Base-by-base conservation (phyloP, 2,888 invertebrate species). In the Maniola hyperantus region DNA sequence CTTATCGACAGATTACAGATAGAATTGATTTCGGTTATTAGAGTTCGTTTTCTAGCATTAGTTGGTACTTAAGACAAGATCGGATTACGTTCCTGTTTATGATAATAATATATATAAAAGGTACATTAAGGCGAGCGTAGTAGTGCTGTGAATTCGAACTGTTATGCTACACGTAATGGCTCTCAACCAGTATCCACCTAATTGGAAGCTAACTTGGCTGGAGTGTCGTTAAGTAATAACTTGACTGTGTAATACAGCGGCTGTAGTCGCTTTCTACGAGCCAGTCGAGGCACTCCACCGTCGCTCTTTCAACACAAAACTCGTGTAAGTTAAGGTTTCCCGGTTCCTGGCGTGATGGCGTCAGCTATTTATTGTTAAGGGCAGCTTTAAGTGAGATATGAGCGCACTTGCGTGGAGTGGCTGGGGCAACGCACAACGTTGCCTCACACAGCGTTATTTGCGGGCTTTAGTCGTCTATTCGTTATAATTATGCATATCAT, bases 391-490 rank as follows among this genome's bases (percentile, higher is more conserved):
- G 42, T 13, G 42, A 39, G 55, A 55, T 18, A 39, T 11, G 39
- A 48, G 65, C 57, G 44, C 65, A 73, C 64, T 60, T 33, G 67
- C 33, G 66, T 59, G 64, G 69, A 63, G 78, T 72, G 78, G 59
- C 71, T 69, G 76, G 75, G 78, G 79, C 77, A 72, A 72, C 87
- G 87, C 89, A 89, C 89, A 87, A 89, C 88, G 90, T 87, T 87
- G 88, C 90, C 89, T 88, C 89, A 79, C 87, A 85, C 87, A 76
- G 84, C 84, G 85, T 82, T 82, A 79, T 79, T 81, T 79, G 83
- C 82, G 83, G 77, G 78, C 81, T 81, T 36, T 42, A 42, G 15
- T 58, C 42, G 13, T 33, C 26, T 33, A 33, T 59, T 46, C 44
- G 46, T 74, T 71, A 72, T 76, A 42, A 58, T n/a, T 18, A 36